Base-by-base conservation (phyloP, 1,140 invertebrate genomes). In the Danaus plexippus region DNA sequence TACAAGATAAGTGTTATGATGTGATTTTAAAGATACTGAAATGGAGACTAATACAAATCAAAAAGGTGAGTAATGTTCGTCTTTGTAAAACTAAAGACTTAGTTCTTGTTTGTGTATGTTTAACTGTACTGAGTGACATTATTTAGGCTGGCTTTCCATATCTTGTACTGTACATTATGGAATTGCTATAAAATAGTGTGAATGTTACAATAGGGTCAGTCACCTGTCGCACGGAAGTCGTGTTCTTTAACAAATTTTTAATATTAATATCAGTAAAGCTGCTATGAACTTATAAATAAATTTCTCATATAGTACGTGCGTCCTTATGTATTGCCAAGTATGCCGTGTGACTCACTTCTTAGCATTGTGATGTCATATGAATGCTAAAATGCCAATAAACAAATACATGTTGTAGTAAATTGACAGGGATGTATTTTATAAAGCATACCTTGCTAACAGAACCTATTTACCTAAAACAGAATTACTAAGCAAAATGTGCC, bases 21-120 rank as follows among this genome's bases (percentile, higher is more conserved):
- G 83, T 83, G 74, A 83, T 83, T 69, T 70, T 59, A 67, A 57
- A 65, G 58, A 68, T 53, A 51, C 57, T 61, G 69, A 75, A 78
- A 85, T 86, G 83, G 80, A 83, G 72, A 73, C 78, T 61, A 79
- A 75, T 73, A 61, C 77, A 66, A 85, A 75, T 76, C 75, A 75
- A 67, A 85, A 80, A 71, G 83, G 83, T 85, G 60, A 81, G 80
- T 77, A 73, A 63, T 71, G 58, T 56, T 69, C 61, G 64, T 66
- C 52, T 66, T 66, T 53, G 63, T 65, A 47, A 45, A 72, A 60
- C 55, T 66, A 59, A 65, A 59, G 59, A 60, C 61, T 45, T 11
- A 64, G 66, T 54, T 76, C 67, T 82, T 86, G 80, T 84, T 86
- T 83, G 78, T 84, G 72, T 81, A 85, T 80, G 81, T 76, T 77